These are phyloP conservation scores for Aradophagus sp. DNA, from an alignment of 1,140 invertebrate species.

Conservation along the genomic window DNA sequence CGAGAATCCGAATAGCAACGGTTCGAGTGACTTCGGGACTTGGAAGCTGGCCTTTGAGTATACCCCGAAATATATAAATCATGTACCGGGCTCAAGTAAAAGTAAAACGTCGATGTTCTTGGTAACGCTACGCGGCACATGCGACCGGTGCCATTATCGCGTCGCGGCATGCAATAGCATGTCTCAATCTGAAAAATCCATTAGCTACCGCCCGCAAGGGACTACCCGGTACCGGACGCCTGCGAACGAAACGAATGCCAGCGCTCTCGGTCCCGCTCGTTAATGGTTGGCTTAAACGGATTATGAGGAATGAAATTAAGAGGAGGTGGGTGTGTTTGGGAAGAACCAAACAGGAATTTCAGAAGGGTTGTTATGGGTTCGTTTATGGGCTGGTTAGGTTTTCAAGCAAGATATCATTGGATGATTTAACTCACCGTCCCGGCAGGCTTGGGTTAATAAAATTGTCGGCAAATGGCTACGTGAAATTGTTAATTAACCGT, in stretches of 20 bases:
- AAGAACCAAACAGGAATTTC: constrained; percentile 38
- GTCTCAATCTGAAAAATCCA: constrained; percentile 71
- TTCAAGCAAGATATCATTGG: constrained; percentile 10
- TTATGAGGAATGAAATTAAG: constrained; percentile 67
- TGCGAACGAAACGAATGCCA: constrained; percentile 42
- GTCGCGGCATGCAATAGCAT: constrained; percentile 55
- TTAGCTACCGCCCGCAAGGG: constrained; percentile 59
- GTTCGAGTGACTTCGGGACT: constrained; percentile 11
- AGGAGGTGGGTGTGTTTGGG: constrained; percentile 62
- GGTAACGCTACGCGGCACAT: constrained; percentile 47
- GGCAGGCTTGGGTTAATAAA: too few species aligned
- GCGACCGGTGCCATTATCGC: constrained; percentile 56
- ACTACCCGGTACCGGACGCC: constrained; percentile 34
- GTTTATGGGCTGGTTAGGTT: constrained; percentile 22
- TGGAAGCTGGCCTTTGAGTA: constrained; percentile 34
- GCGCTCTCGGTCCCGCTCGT: constrained; percentile 43
- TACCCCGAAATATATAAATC: constrained; percentile 54
- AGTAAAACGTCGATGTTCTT: constrained; percentile 53
- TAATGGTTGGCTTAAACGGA: constrained; percentile 66
- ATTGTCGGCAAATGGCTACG: too few species aligned
- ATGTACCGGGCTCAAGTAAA: constrained; percentile 40
- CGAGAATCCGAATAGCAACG: constrained; percentile 31
- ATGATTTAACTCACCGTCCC: too few species aligned
- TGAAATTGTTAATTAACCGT: too few species aligned
- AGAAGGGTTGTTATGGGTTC: constrained; percentile 33